Conservation (phyloP, 2,888 invertebrate genomes). For the Acrobeloides nanus region DNA sequence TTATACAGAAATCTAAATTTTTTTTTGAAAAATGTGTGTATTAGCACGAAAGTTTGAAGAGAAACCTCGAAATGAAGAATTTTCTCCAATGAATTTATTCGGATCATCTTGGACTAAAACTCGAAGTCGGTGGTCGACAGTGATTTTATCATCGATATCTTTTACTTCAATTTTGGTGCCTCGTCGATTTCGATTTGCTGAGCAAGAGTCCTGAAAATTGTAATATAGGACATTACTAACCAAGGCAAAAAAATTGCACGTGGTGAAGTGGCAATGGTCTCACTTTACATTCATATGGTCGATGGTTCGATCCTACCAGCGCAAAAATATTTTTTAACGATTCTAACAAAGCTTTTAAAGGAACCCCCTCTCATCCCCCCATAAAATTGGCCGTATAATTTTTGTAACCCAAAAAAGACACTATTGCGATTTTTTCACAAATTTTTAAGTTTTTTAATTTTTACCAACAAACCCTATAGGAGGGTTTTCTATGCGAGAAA, state of each 20-base stretch:
- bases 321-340: slow-evolving; percentile 1
- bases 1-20: slow-evolving; percentile 11
- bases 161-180: slow-evolving; percentile 2
- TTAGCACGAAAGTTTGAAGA: background rate
- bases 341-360: slow-evolving; percentile 7
- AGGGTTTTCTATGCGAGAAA: too few species aligned
- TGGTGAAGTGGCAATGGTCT: background rate
- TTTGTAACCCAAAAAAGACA: too few species aligned
- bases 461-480: too few species aligned
- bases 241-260: background rate
- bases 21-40: slow-evolving; percentile 8
- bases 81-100: slow-evolving; percentile 1
- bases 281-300: background rate
- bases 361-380: background rate
- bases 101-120: slow-evolving; percentile 22
- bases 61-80: background rate
- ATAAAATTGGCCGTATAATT: slow-evolving; percentile 6
- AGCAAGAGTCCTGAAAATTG: slow-evolving; percentile 5
- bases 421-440: too few species aligned
- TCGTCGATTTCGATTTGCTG: slow-evolving; percentile 11
- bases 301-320: slow-evolving; percentile 8
- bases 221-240: background rate
- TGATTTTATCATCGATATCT: slow-evolving; percentile 22
- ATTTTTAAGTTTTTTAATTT: too few species aligned
- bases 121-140: slow-evolving; percentile 31